These are phyloP conservation scores for Aramus guarauna DNA, from an alignment of 2,113 vertebrate genomes.

Conservation along the genomic window DNA sequence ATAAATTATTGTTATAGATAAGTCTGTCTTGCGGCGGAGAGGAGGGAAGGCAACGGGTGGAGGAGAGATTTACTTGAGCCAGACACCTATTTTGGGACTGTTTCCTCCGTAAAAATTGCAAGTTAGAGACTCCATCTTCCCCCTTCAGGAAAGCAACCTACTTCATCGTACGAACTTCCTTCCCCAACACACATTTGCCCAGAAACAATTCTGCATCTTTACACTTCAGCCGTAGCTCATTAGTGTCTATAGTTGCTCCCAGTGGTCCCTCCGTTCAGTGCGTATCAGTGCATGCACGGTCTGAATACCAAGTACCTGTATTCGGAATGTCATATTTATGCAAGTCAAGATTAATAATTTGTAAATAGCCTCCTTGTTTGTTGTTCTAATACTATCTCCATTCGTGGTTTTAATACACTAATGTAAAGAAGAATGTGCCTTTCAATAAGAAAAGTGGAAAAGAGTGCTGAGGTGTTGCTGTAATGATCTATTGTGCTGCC, in stretches of 20 bases:
- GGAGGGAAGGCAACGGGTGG: neutral
- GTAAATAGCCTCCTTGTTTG: neutral
- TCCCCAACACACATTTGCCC: neutral
- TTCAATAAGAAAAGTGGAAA: neutral
- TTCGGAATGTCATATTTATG: neutral
- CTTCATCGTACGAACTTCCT: neutral
- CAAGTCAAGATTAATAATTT: neutral
- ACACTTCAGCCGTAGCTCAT: neutral
- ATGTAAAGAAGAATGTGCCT: neutral
- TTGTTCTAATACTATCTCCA: neutral
- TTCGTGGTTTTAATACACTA: neutral
- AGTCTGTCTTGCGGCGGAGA: neutral
- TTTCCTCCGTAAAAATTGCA: neutral
- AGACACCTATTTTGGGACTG: neutral
- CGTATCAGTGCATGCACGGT: neutral
- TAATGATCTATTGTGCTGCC: neutral
- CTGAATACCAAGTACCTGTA: slow-evolving; percentile 8
- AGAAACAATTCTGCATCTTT: neutral
- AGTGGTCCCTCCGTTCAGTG: neutral
- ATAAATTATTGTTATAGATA: neutral
- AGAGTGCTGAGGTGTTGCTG: neutral
- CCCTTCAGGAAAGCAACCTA: neutral
- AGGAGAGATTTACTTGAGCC: neutral
- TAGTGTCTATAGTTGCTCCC: slow-evolving; percentile 25
- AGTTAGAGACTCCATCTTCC: neutral